Evolutionary conservation across 53 echinoderm and acorn worm species (phyloP).

Genomic region (Apostichopus leukothele): DNA sequence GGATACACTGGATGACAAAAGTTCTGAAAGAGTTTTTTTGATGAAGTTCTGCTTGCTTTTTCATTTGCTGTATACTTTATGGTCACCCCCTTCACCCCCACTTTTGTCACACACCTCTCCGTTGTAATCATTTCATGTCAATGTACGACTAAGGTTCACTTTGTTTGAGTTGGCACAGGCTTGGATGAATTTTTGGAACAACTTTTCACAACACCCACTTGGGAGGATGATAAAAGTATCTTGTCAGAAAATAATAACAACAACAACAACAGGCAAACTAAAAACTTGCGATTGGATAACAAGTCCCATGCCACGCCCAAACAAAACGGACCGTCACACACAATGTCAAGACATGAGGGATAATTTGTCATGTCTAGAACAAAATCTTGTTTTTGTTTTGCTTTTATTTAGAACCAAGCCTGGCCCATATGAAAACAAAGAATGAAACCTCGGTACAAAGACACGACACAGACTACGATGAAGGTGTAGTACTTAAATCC

Average conservation of each 20-base stretch:
- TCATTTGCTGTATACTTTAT: no score
- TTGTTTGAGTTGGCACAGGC: conserved; percentile 95
- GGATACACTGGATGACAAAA: no score
- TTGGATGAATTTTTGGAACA: conserved; percentile 32
- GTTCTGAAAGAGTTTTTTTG: no score
- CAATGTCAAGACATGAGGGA: conserved; percentile 18
- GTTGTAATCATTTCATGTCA: conserved; percentile 28
- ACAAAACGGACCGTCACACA: conserved; percentile 35
- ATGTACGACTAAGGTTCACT: conserved; percentile 61
- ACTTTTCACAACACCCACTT: neutral
- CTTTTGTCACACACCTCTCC: no score
- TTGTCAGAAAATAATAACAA: neutral
- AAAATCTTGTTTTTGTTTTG: neutral
- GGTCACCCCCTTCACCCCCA: neutral
- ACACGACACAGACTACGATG: conserved; percentile 4
- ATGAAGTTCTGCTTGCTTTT: no score
- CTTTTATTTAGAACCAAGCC: conserved; percentile 32
- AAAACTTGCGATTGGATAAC: neutral
- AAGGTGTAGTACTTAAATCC: neutral
- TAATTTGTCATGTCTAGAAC: conserved; percentile 10
- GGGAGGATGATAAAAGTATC: no score
- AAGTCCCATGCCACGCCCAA: conserved; percentile 41
- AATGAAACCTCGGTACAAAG: conserved; percentile 29
- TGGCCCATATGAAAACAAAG: conserved; percentile 42
- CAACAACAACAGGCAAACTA: no score